Evolutionary conservation across 2,113 vertebrate species (phyloP), one percentile per base, ranked within the genome.

Genomic region (Orientallactaga bullata): DNA sequence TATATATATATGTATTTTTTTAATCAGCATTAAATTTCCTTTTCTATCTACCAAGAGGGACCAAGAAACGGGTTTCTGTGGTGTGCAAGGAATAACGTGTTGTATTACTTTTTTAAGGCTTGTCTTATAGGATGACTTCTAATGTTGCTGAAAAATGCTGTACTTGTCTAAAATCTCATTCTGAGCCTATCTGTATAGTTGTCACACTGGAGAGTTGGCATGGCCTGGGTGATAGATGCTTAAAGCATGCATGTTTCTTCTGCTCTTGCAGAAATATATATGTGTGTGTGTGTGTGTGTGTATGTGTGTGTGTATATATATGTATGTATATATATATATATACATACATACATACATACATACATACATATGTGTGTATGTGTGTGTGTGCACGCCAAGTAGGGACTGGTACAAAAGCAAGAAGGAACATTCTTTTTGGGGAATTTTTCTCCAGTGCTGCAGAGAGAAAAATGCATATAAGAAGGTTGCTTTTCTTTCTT

Each of bases 1-100:
- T 26, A 47, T 47, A 47, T 47, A 47, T 95, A n/a, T 86, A 9
- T 26, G 8, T 47, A 47, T 47, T 6, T 93, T 94, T 93, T 94
- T 94, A 90, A 85, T 95, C 96, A 94, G 94, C 88, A 51, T 58
- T 91, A 13, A 51, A 0, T 94, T 96, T 95, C 86, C 72, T 92
- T 85, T 79, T 88, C 0, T 94, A 0, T 93, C 90, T 97, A 1
- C 69, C 76, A 63, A 80, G 77, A 93, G 21, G 39, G 80, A 60
- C 35, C 37, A 78, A 82, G 63, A 88, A 78, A 68, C 18, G n/a
- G 65, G 69, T 35, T 92, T 97, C 95, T 91, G 76, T 81, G 55
- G 87, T 90, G 63, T 86, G 35, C 77, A 61, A 51, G 94, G 91
- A 71, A n/a, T 69, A 91, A 93, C 79, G 81, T 80, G 94, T 81